Conservation (phyloP, 2,888 invertebrate species). For the Crioceris asparagi region DNA sequence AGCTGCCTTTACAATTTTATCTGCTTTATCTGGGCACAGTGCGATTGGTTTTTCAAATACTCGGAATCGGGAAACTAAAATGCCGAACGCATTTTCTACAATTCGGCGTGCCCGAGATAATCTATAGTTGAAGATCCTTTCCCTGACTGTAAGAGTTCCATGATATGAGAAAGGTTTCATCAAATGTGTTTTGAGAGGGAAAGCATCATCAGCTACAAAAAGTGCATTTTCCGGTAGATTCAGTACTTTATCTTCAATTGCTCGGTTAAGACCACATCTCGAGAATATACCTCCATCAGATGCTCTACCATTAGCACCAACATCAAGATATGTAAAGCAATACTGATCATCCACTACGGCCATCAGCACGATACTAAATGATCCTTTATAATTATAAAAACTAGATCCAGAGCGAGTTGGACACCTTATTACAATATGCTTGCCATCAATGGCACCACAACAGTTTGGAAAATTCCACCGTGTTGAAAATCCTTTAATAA, state of each 20-base stretch:
- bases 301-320: constrained; percentile 7
- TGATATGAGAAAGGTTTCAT: constrained; percentile 2
- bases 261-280: constrained; percentile 2
- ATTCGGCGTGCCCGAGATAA: constrained; percentile 4
- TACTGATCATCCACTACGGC: constrained; percentile 28
- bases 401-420: constrained; percentile 23
- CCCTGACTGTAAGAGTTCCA: not conserved
- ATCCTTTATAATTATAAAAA: constrained; percentile 27
- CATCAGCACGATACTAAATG: constrained; percentile 28
- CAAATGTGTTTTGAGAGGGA: constrained; percentile 5
- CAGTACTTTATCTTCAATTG: constrained; percentile 6
- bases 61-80: constrained; percentile 12
- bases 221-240: constrained; percentile 2
- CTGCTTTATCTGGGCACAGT: constrained; percentile 1
- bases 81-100: constrained; percentile 5
- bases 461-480: constrained; percentile 24
- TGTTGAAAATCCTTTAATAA: constrained; percentile 2
- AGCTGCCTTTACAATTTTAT: constrained; percentile 2
- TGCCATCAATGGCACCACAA: constrained; percentile 26
- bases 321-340: constrained; percentile 4
- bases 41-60: constrained; percentile 5
- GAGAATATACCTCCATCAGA: constrained; percentile 6
- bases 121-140: constrained; percentile 7
- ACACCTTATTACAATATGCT: constrained; percentile 21
- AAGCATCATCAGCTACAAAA: constrained; percentile 7